Evolutionary conservation across 1,140 invertebrate species (phyloP), one percentile per base, ranked within the genome.

Genomic region (Fopius arisanus): DNA sequence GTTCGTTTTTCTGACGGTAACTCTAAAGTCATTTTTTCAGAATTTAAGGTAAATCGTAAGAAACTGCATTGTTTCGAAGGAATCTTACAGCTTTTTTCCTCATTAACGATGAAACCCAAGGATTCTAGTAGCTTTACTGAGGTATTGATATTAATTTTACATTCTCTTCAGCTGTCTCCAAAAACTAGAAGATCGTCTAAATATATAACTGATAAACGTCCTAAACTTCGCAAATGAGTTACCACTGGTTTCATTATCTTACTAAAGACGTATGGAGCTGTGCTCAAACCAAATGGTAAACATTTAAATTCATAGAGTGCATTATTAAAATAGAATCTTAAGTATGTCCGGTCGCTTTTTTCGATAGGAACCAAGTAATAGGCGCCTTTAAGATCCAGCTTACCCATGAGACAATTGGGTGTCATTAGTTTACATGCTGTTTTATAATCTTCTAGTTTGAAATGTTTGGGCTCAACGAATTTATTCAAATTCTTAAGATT

Each of bases 401-500:
- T 73, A 19, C 65, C 70, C 67, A 73, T 68, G 66, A 76, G 70
- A 51, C 62, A 51, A 28, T 37, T 28, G 12, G 37, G 26, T n/a
- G 21, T 33, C 9, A 66, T 28, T 12, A 76, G 29, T 48, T 76
- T 68, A 29, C 59, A 37, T 1, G 67, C 75, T 16, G 67, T 63
- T 23, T 48, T 70, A 7, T 67, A 41, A 43, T 76, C 71, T 43
- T 76, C 72, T 23, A 70, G 29, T 26, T 76, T 68, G 62, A 75
- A 75, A 62, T 72, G 70, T 16, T 67, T 28, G 9, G 70, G 43
- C 16, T 48, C 31, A 12, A 76, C 29, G 26, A 67, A 73, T 14
- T 54, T 14, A 66, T 74, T 74, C 33, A 74, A 66, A 12, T 75
- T 62, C 28, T 75, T 75, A 26, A 77, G 48, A 67, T 77, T 77